Percentiles rank a stretch among this genome's conserved stretches.
These are phyloP conservation scores for Astreopora myriophthalma DNA, from an alignment of 64 coral and sea anemone species.

Conservation along the genomic window DNA sequence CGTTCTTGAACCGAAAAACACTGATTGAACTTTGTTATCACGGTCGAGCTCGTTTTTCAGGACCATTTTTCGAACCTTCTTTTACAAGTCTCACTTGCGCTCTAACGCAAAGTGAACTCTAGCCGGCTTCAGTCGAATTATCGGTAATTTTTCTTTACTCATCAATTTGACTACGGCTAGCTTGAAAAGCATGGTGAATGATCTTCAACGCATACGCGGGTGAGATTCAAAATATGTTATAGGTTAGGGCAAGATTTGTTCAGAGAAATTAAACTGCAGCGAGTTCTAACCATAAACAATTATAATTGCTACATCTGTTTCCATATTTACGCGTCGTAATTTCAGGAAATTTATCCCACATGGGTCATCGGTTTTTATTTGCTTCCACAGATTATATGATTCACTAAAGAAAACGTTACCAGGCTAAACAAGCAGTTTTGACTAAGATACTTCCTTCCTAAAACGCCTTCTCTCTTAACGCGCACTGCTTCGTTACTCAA, in stretches of 20 bases:
- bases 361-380: background rate
- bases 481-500: conserved; percentile 8
- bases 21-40: conserved; percentile 1
- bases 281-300: background rate
- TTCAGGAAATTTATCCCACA: background rate
- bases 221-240: background rate
- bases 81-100: background rate
- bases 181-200: background rate
- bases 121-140: background rate
- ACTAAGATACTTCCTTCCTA: background rate
- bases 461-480: background rate
- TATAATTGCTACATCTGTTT: conserved; percentile 6
- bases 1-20: background rate
- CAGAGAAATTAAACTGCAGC: background rate
- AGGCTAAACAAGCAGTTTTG: background rate
- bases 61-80: background rate
- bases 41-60: background rate
- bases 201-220: background rate
- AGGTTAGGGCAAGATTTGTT: background rate
- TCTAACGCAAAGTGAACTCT: background rate
- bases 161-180: background rate
- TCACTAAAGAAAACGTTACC: background rate
- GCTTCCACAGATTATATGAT: background rate
- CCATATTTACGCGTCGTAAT: background rate
- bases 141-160: background rate